Conservation (phyloP, 2,888 invertebrate genomes). For the Drosophila mimetica region DNA sequence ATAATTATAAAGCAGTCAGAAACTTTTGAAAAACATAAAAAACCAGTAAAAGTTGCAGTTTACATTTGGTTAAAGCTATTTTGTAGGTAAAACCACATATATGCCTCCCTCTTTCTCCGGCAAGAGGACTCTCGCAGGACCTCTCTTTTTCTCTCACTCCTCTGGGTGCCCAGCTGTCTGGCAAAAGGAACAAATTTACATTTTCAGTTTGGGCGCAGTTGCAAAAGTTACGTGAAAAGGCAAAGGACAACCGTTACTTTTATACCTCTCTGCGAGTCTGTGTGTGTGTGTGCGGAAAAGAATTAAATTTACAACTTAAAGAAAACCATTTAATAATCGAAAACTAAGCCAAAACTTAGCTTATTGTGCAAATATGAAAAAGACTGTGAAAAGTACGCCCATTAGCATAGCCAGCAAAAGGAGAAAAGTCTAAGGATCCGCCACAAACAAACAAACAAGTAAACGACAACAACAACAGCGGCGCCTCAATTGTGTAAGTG, state of each 20-base stretch:
- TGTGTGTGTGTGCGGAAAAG: slow-evolving; percentile 13
- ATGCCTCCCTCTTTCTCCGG: slow-evolving; percentile 8
- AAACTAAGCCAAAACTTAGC: not conserved
- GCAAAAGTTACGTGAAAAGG: slow-evolving; percentile 76
- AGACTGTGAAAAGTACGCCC: slow-evolving; percentile 16
- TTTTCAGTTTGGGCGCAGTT: slow-evolving; percentile 69
- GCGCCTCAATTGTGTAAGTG: slow-evolving; percentile 48
- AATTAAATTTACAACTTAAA: slow-evolving; percentile 3
- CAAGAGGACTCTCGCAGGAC: slow-evolving; percentile 19
- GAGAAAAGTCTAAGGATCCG: slow-evolving; percentile 14
- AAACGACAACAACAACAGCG: slow-evolving; percentile 21
- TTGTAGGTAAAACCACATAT: no score
- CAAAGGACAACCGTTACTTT: slow-evolving; percentile 57
- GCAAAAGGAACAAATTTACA: slow-evolving; percentile 55
- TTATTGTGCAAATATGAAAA: slow-evolving; percentile 26
- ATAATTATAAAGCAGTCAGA: not conserved
- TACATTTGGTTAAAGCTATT: not conserved
- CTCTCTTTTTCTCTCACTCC: slow-evolving; percentile 34
- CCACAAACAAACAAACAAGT: not conserved
- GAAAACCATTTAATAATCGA: not conserved
- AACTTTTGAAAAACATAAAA: not conserved
- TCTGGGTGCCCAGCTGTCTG: slow-evolving; percentile 39
- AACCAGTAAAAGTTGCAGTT: not conserved
- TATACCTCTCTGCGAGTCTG: not conserved
- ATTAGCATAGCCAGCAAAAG: slow-evolving; percentile 11